Evolutionary conservation across 2,113 vertebrate genomes (phyloP).

Genomic region (Nothobranchius furzeri): DNA sequence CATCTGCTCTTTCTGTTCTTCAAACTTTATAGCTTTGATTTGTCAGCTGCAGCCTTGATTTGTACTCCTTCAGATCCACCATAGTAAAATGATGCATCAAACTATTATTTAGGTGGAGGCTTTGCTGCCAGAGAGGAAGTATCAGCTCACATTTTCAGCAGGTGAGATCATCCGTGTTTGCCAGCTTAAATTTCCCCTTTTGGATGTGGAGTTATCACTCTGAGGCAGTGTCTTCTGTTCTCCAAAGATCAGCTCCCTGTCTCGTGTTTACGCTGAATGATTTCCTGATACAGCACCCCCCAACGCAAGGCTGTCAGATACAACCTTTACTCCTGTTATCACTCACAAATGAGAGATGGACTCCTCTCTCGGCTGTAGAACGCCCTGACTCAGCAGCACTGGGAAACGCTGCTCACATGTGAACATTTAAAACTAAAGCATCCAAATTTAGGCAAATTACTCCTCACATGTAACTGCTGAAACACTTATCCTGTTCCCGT

Average conservation of each 20-base stretch:
- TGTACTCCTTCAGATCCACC: too few relatives aligned
- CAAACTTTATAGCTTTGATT: too few relatives aligned
- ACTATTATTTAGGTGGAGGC: slow-evolving; percentile 51
- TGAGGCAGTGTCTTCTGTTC: neutral
- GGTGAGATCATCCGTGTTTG: slow-evolving; percentile 62
- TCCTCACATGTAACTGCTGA: neutral
- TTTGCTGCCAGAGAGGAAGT: slow-evolving; percentile 47
- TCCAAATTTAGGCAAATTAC: slow-evolving; percentile 40
- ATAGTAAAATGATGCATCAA: slow-evolving; percentile 32
- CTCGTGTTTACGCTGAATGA: slow-evolving; percentile 7
- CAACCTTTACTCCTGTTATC: slow-evolving; percentile 44
- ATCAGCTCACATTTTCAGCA: slow-evolving; percentile 47
- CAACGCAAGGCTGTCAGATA: neutral
- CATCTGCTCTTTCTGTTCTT: too few relatives aligned
- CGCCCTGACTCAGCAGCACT: neutral
- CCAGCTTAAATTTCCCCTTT: slow-evolving; percentile 36
- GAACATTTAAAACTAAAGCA: neutral
- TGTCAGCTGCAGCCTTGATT: too few relatives aligned
- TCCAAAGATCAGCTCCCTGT: slow-evolving; percentile 16
- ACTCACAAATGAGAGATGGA: neutral
- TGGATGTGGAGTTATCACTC: slow-evolving; percentile 11
- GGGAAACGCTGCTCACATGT: neutral
- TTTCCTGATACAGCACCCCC: neutral
- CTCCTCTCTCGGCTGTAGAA: neutral
- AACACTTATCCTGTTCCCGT: slow-evolving; percentile 5